Evolutionary conservation across 2,888 invertebrate genomes (phyloP).

Genomic region (Mesorhabditis sp.): DNA sequence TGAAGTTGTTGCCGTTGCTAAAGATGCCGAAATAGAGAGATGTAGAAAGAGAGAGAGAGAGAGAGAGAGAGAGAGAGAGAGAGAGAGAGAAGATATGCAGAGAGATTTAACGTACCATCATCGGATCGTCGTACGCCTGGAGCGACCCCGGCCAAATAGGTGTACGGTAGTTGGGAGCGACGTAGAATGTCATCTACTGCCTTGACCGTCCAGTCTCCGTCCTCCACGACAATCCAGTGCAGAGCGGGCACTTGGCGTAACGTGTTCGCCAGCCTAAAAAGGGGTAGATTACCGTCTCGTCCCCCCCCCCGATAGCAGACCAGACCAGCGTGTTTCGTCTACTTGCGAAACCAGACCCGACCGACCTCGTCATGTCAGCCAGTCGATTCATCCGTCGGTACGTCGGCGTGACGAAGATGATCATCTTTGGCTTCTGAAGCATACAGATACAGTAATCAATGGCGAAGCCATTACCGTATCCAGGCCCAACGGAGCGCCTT

Average conservation of each 20-base stretch:
- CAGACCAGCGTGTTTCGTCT: too few species aligned
- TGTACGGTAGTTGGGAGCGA: background rate
- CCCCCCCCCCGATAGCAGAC: too few species aligned
- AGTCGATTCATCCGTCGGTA: slow-evolving; percentile 27
- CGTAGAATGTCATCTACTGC: background rate
- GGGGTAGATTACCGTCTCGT: too few species aligned
- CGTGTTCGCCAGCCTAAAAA: slow-evolving; percentile 6
- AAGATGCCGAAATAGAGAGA: too few species aligned
- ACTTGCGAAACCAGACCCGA: too few species aligned
- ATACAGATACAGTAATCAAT: too few species aligned
- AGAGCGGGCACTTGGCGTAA: background rate
- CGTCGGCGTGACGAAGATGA: slow-evolving; percentile 36
- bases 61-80: too few species aligned
- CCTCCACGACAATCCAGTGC: slow-evolving; percentile 2
- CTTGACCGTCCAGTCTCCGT: background rate
- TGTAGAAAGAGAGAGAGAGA: too few species aligned
- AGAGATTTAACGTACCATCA: background rate
- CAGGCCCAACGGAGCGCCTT: too few species aligned
- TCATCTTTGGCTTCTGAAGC: slow-evolving; percentile 10
- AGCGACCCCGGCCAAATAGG: background rate
- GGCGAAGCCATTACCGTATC: too few species aligned
- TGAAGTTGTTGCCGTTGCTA: too few species aligned
- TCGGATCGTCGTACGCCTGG: too few species aligned
- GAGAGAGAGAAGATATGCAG: background rate
- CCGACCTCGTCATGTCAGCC: slow-evolving; percentile 31